Base-by-base conservation (phyloP, 2,888 invertebrate species). In the Trimorus sp. region DNA sequence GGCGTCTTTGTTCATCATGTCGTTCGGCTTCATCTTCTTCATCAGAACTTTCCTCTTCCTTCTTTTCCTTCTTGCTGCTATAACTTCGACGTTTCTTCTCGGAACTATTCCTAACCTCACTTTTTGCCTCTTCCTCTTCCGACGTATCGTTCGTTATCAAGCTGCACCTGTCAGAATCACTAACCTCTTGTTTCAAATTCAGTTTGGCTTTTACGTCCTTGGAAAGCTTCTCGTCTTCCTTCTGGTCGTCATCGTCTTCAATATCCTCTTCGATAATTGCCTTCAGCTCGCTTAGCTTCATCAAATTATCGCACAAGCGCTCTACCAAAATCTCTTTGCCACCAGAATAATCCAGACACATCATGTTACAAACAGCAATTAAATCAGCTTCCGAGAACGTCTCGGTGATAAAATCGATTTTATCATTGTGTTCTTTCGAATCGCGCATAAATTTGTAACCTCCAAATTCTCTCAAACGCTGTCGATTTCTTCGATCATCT, bases 321-420 rank as follows among this genome's bases (percentile, higher is more conserved):
- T 9, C 16, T 11, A 40, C 48, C 38, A 79, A 9, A n/a, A 71
- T 53, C 16, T 70, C 71, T 38, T 66, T 76, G 7, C 12, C 14
- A 16, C 79, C 79, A 0, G 14, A 36, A 56, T 79, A 79, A 60
- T 83, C 73, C 7, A 83, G 15, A 51, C 66, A 60, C 9, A 79
- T 48, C 15, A 76, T 60, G 56, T 71, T 78, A 15, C 75, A 79
- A 5, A 54, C 54, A 5, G 74, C 59, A 40, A 76, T 75, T 5
- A 82, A 42, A 58, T 82, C 70, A 14, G 70, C 74, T 15, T 69
- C 51, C 0, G 70, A 53, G 9, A 78, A 60, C n/a, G 37, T 7
- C 38, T 11, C 49, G 11, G 7, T 54, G 8, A 74, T 63, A 12
- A 15, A 75, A 38, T 60, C 58, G 9, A 14, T 60, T 82, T 82